Base-by-base conservation (phyloP, 2,888 invertebrate species). In the Bembecia ichneumoniformis region DNA sequence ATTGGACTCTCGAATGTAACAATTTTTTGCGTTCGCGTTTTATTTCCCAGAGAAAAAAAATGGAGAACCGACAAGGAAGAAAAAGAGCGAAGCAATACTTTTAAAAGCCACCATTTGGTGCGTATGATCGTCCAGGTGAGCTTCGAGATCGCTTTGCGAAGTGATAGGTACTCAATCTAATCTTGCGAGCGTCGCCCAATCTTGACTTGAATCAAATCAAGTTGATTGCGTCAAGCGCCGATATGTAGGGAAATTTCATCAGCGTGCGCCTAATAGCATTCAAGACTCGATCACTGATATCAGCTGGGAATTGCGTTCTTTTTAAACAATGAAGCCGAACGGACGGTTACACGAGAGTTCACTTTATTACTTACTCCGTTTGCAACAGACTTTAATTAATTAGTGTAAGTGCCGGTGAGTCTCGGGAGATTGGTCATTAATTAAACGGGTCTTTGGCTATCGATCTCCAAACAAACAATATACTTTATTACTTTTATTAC, bases 381-480 rank as follows among this genome's bases (percentile, higher is more conserved):
- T 49, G 50, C 47, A 11, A 28, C 69, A 66, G 61, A 73, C 71
- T 76, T 76, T 80, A 80, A 83, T 83, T 82, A 84, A 84, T 84
- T 83, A 83, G 69, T 74, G 71, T 75, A 77, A 83, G 83, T 82
- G 81, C 82, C 81, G 83, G 83, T 81, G 81, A 79, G 80, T 75
- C 81, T 74, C 77, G 60, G 62, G 81, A 77, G 82, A 82, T 81
- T 75, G 82, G 79, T 79, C 81, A 83, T 84, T 83, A 82, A 81
- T 84, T 83, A 82, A 75, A 72, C 72, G 76, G 69, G 68, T 77
- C 78, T 80, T 77, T 71, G 74, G 69, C 77, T 69, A 82, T 83
- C 82, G 82, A 81, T 83, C 81, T 75, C 63, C 65, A 54, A 60
- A 69, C 75, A 79, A 81, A 82, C 81, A 83, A 80, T 82, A 82